Base-by-base conservation (phyloP, 2,888 invertebrate genomes). In the Ecliptopera silaceata region DNA sequence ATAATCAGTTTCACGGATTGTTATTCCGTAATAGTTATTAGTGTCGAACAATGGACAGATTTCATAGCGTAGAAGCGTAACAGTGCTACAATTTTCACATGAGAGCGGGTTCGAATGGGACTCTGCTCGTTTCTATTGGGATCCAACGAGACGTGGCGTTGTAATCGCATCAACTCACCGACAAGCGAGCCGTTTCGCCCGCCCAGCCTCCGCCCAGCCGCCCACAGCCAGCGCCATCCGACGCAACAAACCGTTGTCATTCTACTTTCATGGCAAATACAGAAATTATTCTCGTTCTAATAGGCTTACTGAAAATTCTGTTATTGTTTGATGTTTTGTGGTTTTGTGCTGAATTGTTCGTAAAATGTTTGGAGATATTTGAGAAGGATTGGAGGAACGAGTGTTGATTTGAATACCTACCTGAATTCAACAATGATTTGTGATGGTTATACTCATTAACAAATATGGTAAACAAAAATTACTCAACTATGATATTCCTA, bases 81-180 rank as follows among this genome's bases (percentile, higher is more conserved):
- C 86, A 86, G 79, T 86, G 82, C 80, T 75, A 71, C 86, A 90
- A 89, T 91, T 89, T 91, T 86, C 88, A 88, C 90, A 80, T 77
- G 70, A 85, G 84, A 85, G 80, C 74, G 86, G 70, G 59, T 79
- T 72, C 75, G 82, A 91, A 90, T 89, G 74, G 82, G 68, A 72
- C 71, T 51, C 42, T 3, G 46, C 53, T 43, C 50, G 50, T 38
- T 50, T 36, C 66, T 75, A 94, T 94, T 93, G 92, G 86, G 86
- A 86, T 71, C 90, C 93, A 92, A 82, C 92, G 93, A 93, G 92
- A 92, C 94, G 94, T 92, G 91, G 88, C 76, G 90, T 82, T 75
- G 91, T 94, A 95, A 95, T 94, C 95, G 92, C 93, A 94, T 95
- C 93, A 94, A 54, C 63, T 60, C 75, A 70, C 71, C 77, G 74